phyloP scores from a whole-genome alignment of 2,797 vertebrate genomes.

The Salmo trutta region DNA sequence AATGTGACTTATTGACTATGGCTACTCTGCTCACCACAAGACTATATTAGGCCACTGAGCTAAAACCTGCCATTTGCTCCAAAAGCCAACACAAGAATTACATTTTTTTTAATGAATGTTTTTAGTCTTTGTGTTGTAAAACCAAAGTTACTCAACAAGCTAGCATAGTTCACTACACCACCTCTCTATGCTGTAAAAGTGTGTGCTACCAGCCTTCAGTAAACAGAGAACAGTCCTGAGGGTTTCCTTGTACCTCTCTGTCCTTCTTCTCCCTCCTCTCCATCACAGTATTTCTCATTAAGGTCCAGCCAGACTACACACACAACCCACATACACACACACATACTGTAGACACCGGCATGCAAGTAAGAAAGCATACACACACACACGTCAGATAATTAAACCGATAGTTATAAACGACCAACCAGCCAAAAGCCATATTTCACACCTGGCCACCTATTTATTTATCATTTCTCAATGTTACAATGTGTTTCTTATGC shows the following conservation, averaged over 20 bases:
- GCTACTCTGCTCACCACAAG: background rate
- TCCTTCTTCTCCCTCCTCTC: constrained; percentile 63
- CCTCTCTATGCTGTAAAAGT: too few species aligned
- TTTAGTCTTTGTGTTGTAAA: too few species aligned
- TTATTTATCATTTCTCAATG: constrained; percentile 79
- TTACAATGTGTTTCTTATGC: constrained; percentile 82
- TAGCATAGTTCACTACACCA: background rate
- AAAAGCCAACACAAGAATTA: too few species aligned
- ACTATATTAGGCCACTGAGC: background rate
- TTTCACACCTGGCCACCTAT: constrained; percentile 77
- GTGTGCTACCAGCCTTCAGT: too few species aligned
- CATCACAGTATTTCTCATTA: constrained; percentile 78
- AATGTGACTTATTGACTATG: background rate
- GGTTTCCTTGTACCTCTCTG: constrained; percentile 58
- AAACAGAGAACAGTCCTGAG: background rate
- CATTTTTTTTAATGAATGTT: too few species aligned
- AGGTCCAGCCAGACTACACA: constrained; percentile 55
- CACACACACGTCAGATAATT: constrained; percentile 74
- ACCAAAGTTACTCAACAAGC: background rate
- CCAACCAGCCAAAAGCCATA: constrained; percentile 77
- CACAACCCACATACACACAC: background rate
- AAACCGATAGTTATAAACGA: constrained; percentile 80
- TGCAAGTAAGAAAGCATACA: background rate
- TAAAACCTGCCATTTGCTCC: too few species aligned
- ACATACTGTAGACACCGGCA: background rate